Base-by-base conservation (phyloP, 2,113 vertebrate species). In the Phoenicopterus ruber region DNA sequence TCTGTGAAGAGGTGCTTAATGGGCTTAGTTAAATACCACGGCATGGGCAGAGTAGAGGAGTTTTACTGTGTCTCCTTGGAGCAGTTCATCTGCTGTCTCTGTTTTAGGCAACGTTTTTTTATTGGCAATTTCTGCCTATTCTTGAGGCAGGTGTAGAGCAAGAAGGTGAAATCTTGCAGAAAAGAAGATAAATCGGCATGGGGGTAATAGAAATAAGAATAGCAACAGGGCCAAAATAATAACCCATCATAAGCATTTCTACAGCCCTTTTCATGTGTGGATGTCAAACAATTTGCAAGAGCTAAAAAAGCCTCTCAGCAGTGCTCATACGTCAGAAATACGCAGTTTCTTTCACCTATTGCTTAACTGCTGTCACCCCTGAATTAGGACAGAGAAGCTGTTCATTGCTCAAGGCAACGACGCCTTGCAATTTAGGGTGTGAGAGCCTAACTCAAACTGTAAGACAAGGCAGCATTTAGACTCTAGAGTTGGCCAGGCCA, bases 391-490 rank as follows among this genome's bases (percentile, higher is more conserved):
- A 83, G 91, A 89, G 86, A 77, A 85, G 46, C 74, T 67, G 93
- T 94, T 96, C 87, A 90, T 74, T 94, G 91, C 94, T 85, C 47
- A 85, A 91, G 70, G 77, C 80, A 90, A 88, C 0, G 4, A 77
- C 2, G 32, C 80, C 59, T 80, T 9, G 7, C 44, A 12, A 85
- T 95, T 97, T 62, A 85, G 91, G 86, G 58, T 94, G 76, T 77
- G 74, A 95, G 93, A 90, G 70, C 84, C 86, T 95, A 85, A 89
- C 78, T 94, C 81, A 76, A 73, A 95, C 62, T 80, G 78, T 82
- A 94, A 95, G 91, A 95, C 89, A 96, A 95, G 93, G 93, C 89
- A 82, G 82, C 17, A 77, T 96, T 95, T 97, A 95, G 78, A 89
- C 76, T 82, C 82, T 88, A 90, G 95, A 97, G 85, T 31, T 94